Evolutionary conservation across 1,140 invertebrate genomes (phyloP).

Genomic region (Dolichoris vasculosae): DNA sequence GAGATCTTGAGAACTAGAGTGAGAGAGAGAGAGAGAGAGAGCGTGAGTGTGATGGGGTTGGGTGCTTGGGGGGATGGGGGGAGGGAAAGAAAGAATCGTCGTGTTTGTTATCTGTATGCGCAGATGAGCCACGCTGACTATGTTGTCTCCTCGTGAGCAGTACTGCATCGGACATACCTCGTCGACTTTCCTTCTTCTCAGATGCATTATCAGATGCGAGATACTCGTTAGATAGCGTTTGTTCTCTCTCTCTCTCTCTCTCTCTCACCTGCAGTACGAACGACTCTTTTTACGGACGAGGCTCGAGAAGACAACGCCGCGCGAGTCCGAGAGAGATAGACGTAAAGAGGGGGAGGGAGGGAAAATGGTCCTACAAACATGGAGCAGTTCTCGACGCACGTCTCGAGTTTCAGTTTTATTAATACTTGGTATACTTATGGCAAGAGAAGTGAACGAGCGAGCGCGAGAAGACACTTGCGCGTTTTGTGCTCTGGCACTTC

Average conservation of each 20-base stretch:
- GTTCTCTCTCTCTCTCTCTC: neutral
- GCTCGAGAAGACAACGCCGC: slow-evolving; percentile 16
- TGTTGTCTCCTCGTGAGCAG: neutral
- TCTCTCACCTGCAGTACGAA: slow-evolving; percentile 19
- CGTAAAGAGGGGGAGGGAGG: neutral
- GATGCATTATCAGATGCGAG: slow-evolving; percentile 58
- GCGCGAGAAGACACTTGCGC: neutral
- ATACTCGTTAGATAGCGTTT: slow-evolving; percentile 57
- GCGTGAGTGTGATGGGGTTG: no score
- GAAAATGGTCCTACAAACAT: neutral
- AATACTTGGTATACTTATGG: slow-evolving; percentile 45
- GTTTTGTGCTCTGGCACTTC: neutral
- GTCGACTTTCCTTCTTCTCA: slow-evolving; percentile 1
- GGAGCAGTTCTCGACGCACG: neutral
- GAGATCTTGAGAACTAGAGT: no score
- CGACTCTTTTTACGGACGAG: slow-evolving; percentile 24
- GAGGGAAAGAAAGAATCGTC: neutral
- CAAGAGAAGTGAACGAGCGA: slow-evolving; percentile 7
- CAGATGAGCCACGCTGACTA: neutral
- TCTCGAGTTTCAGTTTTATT: slow-evolving; percentile 51
- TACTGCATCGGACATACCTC: slow-evolving; percentile 1
- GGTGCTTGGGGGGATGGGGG: no score
- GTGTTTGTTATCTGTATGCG: neutral
- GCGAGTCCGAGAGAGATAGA: neutral
- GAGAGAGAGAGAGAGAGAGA: neutral